Conservation (phyloP, 2,888 invertebrate genomes). For the Augochlorella aurata region DNA sequence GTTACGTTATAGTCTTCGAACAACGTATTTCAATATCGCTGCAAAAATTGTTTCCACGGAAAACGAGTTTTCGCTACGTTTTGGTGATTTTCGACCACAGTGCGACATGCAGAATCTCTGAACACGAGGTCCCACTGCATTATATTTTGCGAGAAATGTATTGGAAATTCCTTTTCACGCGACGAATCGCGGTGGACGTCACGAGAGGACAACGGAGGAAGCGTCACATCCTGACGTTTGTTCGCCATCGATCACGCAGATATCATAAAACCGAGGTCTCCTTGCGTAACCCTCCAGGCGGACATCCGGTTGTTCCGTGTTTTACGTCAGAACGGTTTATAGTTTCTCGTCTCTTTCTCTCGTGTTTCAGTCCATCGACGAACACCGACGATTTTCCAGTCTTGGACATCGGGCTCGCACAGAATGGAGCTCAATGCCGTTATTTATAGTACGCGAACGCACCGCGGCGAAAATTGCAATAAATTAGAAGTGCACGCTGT, state of each 20-base stretch:
- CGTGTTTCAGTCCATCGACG: background rate
- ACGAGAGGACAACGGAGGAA: slow-evolving; percentile 6
- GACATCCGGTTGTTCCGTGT: slow-evolving; percentile 6
- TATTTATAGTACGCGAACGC: slow-evolving; percentile 25
- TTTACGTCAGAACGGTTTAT: slow-evolving; percentile 11
- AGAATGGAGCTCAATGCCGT: slow-evolving; percentile 22
- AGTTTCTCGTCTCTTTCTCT: background rate
- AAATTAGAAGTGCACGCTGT: slow-evolving; percentile 25
- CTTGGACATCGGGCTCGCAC: background rate
- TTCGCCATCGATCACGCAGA: slow-evolving; percentile 36
- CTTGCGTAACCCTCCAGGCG: slow-evolving; percentile 16
- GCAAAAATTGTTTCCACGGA: too few relatives aligned
- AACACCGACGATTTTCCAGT: background rate
- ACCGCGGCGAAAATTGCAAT: slow-evolving; percentile 28
- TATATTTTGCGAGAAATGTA: background rate
- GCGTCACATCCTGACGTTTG: slow-evolving; percentile 6
- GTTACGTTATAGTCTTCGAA: too few relatives aligned
- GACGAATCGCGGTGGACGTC: background rate
- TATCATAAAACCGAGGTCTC: slow-evolving; percentile 33
- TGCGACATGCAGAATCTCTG: too few relatives aligned
- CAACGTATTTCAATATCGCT: too few relatives aligned
- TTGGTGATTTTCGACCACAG: too few relatives aligned
- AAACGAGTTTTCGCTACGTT: too few relatives aligned
- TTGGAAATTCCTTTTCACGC: background rate
- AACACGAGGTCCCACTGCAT: too few relatives aligned